These are phyloP conservation scores for Calidris pugnax DNA, from an alignment of 2,113 vertebrate species.

Conservation along the genomic window DNA sequence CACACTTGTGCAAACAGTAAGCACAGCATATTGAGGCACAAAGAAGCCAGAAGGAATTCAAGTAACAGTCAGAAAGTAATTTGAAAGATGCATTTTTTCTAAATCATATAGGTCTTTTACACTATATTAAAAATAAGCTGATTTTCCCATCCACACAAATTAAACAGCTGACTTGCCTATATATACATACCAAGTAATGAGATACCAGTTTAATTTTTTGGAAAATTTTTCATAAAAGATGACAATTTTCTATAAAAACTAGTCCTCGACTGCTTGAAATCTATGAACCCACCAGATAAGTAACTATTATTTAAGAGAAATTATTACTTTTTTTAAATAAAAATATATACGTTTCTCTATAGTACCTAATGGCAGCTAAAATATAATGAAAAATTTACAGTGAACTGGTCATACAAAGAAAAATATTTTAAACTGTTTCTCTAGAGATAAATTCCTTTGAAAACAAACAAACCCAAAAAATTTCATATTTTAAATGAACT, in stretches of 20 bases:
- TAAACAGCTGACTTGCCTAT: slow-evolving; percentile 50
- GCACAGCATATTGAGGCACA: slow-evolving; percentile 34
- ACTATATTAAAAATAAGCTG: slow-evolving; percentile 8
- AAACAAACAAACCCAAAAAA: slow-evolving; percentile 51
- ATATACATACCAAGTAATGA: slow-evolving; percentile 21
- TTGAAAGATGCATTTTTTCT: neutral
- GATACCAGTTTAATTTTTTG: slow-evolving; percentile 27
- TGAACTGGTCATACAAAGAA: slow-evolving; percentile 75
- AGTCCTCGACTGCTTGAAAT: slow-evolving; percentile 44
- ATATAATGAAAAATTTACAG: slow-evolving; percentile 74
- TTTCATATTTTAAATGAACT: slow-evolving; percentile 41
- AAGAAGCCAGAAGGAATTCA: slow-evolving; percentile 38
- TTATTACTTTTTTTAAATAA: slow-evolving; percentile 25
- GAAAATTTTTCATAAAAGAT: slow-evolving; percentile 35
- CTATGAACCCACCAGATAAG: neutral
- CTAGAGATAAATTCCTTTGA: slow-evolving; percentile 60
- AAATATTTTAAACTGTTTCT: slow-evolving; percentile 71
- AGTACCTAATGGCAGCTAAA: slow-evolving; percentile 68
- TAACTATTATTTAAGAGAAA: slow-evolving; percentile 52
- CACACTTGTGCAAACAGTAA: neutral
- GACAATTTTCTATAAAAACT: slow-evolving; percentile 47
- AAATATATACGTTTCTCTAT: slow-evolving; percentile 69
- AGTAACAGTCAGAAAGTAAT: neutral
- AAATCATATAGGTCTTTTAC: neutral
- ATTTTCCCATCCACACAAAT: slow-evolving; percentile 36